phyloP scores from a whole-genome alignment of 2,888 invertebrate genomes.

The Dolomedes plantarius region DNA sequence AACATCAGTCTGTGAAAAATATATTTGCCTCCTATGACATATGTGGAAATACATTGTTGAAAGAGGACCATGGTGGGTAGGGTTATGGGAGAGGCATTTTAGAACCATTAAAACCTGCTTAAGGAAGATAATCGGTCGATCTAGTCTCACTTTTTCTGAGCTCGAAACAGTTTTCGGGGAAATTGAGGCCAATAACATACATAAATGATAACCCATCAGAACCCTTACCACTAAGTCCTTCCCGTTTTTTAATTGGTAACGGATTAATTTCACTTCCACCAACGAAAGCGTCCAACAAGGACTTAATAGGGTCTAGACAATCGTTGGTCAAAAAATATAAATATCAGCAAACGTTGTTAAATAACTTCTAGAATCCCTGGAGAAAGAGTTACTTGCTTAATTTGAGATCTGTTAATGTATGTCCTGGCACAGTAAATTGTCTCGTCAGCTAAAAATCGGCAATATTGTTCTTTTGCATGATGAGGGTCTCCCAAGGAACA shows the following conservation, averaged over 20 bases:
- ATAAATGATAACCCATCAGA: background rate
- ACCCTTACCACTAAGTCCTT: background rate
- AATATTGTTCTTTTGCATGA: too few species aligned
- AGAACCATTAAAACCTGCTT: background rate
- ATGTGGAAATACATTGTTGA: too few species aligned
- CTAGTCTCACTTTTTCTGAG: background rate
- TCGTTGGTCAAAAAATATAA: background rate
- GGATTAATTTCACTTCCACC: background rate
- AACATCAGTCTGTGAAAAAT: background rate
- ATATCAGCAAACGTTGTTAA: background rate
- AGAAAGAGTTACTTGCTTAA: too few species aligned
- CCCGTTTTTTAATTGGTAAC: background rate
- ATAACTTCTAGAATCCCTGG: background rate
- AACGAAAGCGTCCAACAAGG: background rate
- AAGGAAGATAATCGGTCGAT: background rate
- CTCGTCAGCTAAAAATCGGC: too few species aligned
- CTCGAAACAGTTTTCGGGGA: background rate
- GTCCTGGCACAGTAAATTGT: too few species aligned
- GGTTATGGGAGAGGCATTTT: background rate
- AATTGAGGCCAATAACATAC: background rate
- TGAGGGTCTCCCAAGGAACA: too few species aligned
- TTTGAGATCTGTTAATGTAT: too few species aligned
- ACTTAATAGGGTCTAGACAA: background rate
- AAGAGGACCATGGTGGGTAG: too few species aligned
- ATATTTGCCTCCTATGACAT: background rate